Evolutionary conservation across 2,888 invertebrate species (phyloP), one percentile per base, ranked within the genome.

Genomic region (Cantharis lateralis): DNA sequence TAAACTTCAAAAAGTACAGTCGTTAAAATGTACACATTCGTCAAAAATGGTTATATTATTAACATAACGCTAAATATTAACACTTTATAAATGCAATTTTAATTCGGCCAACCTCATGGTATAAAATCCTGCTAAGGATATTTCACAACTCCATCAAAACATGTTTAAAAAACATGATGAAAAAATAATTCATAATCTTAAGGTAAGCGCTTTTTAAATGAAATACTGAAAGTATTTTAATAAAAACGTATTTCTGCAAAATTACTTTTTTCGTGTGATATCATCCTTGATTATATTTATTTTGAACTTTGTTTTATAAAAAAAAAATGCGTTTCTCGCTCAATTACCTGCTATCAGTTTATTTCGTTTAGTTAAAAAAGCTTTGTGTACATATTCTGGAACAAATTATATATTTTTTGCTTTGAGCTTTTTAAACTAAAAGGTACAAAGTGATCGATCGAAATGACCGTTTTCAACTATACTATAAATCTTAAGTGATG

Each of bases 1-100:
- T 75, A 74, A 48, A 62, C 74, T 70, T 48, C 63, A 63, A 62
- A 70, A 74, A 70, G 70, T 20, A 64, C 68, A 68, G 68, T 24
- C 68, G 68, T 73, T 68, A 73, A 68, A 69, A 73, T 16, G 16
- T 72, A 69, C 15, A 62, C 24, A 73, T 68, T 72, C 26, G 62
- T 68, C 61, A 68, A 72, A 72, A 68, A 68, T 11, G 61, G 24
- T 32, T 26, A 68, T 28, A 68, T 73, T 68, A 72, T 72, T 28
- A 61, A 24, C 24, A 68, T 28, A 24, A 68, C 24, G 24, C 18
- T 66, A 66, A 66, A 66, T 66, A 66, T 66, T 66, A 66, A 66
- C 64, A 66, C 18, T 20, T 7, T 48, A 9, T 48, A 48, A 48
- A 48, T n/a, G 2, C 48, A n/a, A n/a, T 48, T 48, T 48, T 48